Evolutionary conservation across 2,113 vertebrate genomes (phyloP).

Genomic region (Embiotoca jacksoni): DNA sequence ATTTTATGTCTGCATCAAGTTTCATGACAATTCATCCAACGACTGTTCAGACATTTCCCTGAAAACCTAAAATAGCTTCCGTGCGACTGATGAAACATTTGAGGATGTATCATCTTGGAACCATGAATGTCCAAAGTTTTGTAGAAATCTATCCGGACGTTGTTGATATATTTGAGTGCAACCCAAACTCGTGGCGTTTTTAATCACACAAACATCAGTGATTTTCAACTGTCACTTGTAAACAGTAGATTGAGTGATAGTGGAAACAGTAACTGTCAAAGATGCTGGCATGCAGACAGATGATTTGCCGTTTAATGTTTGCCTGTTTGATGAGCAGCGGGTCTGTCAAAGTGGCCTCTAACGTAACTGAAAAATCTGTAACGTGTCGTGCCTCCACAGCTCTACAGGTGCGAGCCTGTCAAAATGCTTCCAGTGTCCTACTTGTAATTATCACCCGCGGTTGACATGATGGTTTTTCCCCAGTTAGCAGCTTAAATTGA

Average conservation of each 20-base stretch:
- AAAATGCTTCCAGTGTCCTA: constrained; percentile 33
- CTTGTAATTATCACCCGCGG: constrained; percentile 48
- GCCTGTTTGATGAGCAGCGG: neutral
- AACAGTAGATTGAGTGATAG: neutral
- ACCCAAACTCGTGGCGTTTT: no score
- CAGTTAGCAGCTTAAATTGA: constrained; percentile 31
- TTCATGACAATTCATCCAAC: no score
- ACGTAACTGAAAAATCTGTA: constrained; percentile 2
- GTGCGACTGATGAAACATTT: no score
- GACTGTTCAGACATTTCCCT: no score
- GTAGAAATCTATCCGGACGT: no score
- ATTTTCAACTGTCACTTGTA: neutral
- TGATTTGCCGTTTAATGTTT: neutral
- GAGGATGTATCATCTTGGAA: no score
- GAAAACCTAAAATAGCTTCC: no score
- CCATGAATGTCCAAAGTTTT: no score
- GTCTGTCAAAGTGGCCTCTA: neutral
- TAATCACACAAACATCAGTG: neutral
- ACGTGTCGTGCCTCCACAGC: neutral
- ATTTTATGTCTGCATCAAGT: no score
- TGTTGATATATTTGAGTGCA: no score
- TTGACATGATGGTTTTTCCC: constrained; percentile 48
- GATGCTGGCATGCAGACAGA: neutral
- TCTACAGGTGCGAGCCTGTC: constrained; percentile 53
- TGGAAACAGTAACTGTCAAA: neutral